These are phyloP conservation scores for Hipparchia semele DNA, from an alignment of 2,888 invertebrate genomes.

Conservation along the genomic window DNA sequence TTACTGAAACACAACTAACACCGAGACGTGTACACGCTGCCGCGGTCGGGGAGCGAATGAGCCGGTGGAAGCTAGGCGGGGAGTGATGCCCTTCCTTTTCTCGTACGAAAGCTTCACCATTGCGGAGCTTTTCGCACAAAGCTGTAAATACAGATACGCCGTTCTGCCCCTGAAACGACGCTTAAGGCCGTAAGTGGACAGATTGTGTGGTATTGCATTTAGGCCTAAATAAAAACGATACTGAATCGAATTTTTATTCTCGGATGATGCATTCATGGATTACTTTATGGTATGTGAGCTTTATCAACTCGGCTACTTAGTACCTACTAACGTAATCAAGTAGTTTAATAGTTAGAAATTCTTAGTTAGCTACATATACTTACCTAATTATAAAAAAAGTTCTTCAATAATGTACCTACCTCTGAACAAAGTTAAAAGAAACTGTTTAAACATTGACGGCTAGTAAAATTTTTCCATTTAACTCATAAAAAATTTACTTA, in stretches of 20 bases:
- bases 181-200: constrained; percentile 80
- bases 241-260: constrained; percentile 54
- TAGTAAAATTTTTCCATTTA: too few relatives aligned
- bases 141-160: constrained; percentile 54
- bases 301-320: neutral
- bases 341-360: neutral
- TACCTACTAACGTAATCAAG: neutral
- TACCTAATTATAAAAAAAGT: too few relatives aligned
- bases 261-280: constrained; percentile 43
- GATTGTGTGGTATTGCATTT: constrained; percentile 78
- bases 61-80: constrained; percentile 65
- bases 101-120: constrained; percentile 65
- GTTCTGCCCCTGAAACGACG: constrained; percentile 54
- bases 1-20: constrained; percentile 35
- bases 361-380: constrained; percentile 7
- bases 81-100: constrained; percentile 72
- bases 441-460: too few relatives aligned
- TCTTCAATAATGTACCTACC: too few relatives aligned
- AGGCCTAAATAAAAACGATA: constrained; percentile 76
- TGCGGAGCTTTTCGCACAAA: constrained; percentile 71
- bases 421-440: too few relatives aligned
- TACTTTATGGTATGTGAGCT: constrained; percentile 33
- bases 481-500: too few relatives aligned
- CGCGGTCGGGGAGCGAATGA: constrained; percentile 72
- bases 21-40: constrained; percentile 58